A percentile compares a stretch with the other conserved stretches of the same genome.
Evolutionary conservation across 2,888 invertebrate species (phyloP).

Genomic region (Plemyria rubiginata): DNA sequence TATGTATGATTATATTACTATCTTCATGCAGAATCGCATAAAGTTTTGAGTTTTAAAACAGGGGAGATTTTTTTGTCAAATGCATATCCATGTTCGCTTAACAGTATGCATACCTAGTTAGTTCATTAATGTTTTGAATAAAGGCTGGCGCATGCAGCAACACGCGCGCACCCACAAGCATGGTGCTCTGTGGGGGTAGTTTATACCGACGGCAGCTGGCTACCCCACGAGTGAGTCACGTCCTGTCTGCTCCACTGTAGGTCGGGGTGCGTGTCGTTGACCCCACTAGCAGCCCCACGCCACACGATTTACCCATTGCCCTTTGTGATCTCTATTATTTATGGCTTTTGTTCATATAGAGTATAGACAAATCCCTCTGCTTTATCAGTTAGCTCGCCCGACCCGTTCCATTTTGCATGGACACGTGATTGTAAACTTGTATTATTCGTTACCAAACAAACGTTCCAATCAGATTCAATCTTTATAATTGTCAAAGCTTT

Average conservation of each 20-base stretch:
- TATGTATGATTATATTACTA: background rate
- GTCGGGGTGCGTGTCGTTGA: conserved; percentile 82
- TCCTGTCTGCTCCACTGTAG: conserved; percentile 78
- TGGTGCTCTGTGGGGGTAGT: conserved; percentile 68
- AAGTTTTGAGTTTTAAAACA: conserved; percentile 14
- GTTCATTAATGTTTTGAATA: conserved; percentile 41
- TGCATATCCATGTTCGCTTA: conserved; percentile 23
- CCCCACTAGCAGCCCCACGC: conserved; percentile 79
- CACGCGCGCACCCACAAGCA: conserved; percentile 55
- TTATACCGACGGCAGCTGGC: conserved; percentile 82
- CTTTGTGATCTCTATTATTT: conserved; percentile 77
- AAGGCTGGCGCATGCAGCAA: conserved; percentile 45
- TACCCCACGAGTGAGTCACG: conserved; percentile 81
- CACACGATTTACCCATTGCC: conserved; percentile 76
- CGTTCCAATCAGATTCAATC: conserved; percentile 8
- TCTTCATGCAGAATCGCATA: conserved; percentile 5
- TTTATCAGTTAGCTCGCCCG: conserved; percentile 57
- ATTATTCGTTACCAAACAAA: conserved; percentile 12
- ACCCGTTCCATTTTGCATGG: conserved; percentile 62
- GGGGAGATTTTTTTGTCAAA: conserved; percentile 26
- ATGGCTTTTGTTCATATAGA: conserved; percentile 65
- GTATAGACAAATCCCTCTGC: conserved; percentile 59
- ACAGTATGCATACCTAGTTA: too few relatives aligned
- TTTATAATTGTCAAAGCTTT: conserved; percentile 1
- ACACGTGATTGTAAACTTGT: conserved; percentile 49